Evolutionary conservation across 2,113 vertebrate genomes (phyloP).

Genomic region (Aegotheles bennettii): DNA sequence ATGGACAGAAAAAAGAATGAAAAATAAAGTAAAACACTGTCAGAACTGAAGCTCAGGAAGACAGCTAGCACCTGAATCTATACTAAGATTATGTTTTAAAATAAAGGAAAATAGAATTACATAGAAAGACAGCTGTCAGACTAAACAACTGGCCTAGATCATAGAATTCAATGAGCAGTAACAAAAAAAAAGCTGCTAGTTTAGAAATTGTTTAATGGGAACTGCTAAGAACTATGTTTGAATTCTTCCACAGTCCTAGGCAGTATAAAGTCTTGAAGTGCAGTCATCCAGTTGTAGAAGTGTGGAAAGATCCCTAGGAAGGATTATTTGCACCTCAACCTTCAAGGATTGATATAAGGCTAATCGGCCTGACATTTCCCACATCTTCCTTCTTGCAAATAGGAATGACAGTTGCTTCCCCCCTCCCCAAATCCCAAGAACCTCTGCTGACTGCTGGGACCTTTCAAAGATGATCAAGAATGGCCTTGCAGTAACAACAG

Average conservation of each 20-base stretch:
- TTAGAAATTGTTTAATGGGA: not conserved
- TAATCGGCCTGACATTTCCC: too few species aligned
- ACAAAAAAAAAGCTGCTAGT: not conserved
- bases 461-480: too few species aligned
- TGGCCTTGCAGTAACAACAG: too few species aligned
- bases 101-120: not conserved
- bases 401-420: too few species aligned
- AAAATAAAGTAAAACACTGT: not conserved
- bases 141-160: not conserved
- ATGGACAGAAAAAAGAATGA: not conserved
- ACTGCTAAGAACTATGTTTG: not conserved
- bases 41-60: not conserved
- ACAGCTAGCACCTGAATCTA: not conserved
- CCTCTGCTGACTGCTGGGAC: too few species aligned
- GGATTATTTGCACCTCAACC: too few species aligned
- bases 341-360: too few species aligned
- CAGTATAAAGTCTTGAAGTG: not conserved
- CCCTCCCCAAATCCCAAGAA: too few species aligned
- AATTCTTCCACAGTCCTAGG: not conserved
- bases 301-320: not conserved
- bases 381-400: too few species aligned
- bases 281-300: not conserved
- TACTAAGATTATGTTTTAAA: not conserved
- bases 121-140: not conserved
- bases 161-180: not conserved